phyloP scores from a whole-genome alignment of 2,888 invertebrate species.

The Zaprionus lineosus region DNA sequence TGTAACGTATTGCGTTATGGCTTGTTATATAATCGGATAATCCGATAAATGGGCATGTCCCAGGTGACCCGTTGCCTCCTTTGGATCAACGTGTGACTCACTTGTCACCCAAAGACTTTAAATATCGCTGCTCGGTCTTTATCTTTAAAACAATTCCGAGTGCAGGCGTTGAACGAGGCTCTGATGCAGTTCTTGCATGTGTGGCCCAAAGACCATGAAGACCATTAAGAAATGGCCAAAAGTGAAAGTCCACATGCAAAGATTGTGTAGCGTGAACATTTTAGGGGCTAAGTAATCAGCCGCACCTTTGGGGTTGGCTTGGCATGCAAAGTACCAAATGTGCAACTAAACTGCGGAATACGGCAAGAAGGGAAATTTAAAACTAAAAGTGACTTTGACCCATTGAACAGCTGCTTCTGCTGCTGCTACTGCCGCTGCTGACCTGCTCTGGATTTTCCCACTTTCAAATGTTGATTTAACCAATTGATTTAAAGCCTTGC shows the following conservation, averaged over 20 bases:
- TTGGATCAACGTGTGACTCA: constrained; percentile 32
- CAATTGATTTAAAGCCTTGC: constrained; percentile 58
- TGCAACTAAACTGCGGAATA: not conserved
- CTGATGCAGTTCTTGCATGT: constrained; percentile 78
- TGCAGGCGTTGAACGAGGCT: constrained; percentile 22
- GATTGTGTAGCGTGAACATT: constrained; percentile 41
- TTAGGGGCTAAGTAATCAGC: constrained; percentile 59
- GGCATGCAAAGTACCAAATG: constrained; percentile 56
- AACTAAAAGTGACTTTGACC: constrained; percentile 68
- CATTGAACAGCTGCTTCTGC: no score
- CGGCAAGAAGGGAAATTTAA: not conserved
- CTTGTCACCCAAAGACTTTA: constrained; percentile 42
- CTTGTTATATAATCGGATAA: constrained; percentile 58
- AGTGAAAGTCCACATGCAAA: constrained; percentile 76
- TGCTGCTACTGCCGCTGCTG: no score
- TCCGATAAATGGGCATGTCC: constrained; percentile 30
- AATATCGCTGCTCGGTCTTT: constrained; percentile 24
- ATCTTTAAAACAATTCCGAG: constrained; percentile 23
- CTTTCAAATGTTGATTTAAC: constrained; percentile 41
- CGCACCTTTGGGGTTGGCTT: constrained; percentile 47
- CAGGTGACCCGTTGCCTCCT: no score
- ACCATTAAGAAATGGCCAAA: constrained; percentile 59
- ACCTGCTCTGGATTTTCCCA: constrained; percentile 42
- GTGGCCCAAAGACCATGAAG: constrained; percentile 26
- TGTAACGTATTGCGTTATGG: constrained; percentile 74